phyloP scores from a whole-genome alignment of 2,113 vertebrate species.

The Lepidothrix coronata region DNA sequence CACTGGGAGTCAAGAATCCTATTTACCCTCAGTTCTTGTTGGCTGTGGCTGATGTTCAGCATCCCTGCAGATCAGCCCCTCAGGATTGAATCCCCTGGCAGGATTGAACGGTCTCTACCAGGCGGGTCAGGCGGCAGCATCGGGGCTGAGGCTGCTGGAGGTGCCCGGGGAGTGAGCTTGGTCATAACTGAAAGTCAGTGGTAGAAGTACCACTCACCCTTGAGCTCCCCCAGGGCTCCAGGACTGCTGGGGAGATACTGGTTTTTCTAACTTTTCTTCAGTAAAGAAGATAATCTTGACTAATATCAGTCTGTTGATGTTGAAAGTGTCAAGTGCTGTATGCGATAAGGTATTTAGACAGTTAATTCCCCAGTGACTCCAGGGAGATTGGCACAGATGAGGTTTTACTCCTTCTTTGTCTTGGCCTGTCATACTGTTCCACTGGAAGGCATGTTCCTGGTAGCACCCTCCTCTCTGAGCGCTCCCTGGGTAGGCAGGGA shows the following conservation, averaged over 20 bases:
- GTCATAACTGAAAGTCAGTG: neutral
- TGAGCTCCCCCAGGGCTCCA: neutral
- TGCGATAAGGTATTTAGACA: neutral
- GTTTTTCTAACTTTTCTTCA: neutral
- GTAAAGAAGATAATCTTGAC: neutral
- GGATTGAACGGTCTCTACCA: neutral
- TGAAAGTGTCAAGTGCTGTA: neutral
- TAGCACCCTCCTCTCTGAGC: neutral
- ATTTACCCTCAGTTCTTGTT: neutral
- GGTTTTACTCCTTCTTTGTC: neutral
- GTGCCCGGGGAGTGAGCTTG: neutral
- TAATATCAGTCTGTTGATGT: neutral
- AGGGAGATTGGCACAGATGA: neutral
- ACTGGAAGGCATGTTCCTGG: rapidly evolving
- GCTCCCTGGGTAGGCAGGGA: neutral
- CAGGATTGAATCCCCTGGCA: neutral
- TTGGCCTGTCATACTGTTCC: neutral
- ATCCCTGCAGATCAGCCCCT: neutral
- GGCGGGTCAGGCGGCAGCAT: rapidly evolving
- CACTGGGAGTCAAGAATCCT: neutral
- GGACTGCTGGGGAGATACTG: neutral
- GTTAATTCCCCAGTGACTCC: neutral
- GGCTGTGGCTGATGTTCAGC: neutral
- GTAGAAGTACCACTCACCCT: neutral
- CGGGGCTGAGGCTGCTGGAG: neutral